Conservation (phyloP, 2,113 vertebrate genomes). For the Crotalus viridis region DNA sequence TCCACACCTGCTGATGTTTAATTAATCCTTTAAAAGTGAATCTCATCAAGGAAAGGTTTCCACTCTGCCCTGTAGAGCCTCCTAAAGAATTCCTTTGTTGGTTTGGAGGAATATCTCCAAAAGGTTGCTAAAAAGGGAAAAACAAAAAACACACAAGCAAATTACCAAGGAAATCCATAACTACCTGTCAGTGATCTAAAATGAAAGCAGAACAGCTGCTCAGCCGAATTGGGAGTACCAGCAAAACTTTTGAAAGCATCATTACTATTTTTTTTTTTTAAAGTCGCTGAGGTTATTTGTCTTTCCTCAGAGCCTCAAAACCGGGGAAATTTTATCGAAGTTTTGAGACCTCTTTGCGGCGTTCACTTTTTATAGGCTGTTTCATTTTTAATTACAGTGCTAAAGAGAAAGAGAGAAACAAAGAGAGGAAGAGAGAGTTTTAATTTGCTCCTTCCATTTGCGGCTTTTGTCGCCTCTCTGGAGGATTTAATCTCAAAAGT, state of each 20-base stretch:
- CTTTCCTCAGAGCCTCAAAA: slow-evolving; percentile 41
- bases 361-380: slow-evolving; percentile 52
- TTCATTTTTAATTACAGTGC: slow-evolving; percentile 68
- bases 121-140: background rate
- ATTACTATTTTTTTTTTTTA: background rate
- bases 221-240: background rate
- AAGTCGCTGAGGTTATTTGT: slow-evolving; percentile 5
- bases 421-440: slow-evolving; percentile 28
- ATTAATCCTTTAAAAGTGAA: background rate
- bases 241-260: background rate
- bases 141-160: background rate
- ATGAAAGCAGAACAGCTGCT: background rate
- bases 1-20: background rate
- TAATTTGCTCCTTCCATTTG: slow-evolving; percentile 59
- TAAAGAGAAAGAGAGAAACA: slow-evolving; percentile 27
- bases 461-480: slow-evolving; percentile 58
- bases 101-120: background rate
- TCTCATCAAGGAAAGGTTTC: background rate
- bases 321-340: slow-evolving; percentile 56
- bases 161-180: background rate
- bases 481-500: slow-evolving; percentile 65
- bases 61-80: background rate
- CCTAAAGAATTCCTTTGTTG: background rate
- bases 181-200: background rate
- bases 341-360: slow-evolving; percentile 47